A percentile compares a stretch with the other conserved stretches of the same genome.
These are phyloP conservation scores for Gobius niger DNA, from an alignment of 2,113 vertebrate species.

Conservation along the genomic window DNA sequence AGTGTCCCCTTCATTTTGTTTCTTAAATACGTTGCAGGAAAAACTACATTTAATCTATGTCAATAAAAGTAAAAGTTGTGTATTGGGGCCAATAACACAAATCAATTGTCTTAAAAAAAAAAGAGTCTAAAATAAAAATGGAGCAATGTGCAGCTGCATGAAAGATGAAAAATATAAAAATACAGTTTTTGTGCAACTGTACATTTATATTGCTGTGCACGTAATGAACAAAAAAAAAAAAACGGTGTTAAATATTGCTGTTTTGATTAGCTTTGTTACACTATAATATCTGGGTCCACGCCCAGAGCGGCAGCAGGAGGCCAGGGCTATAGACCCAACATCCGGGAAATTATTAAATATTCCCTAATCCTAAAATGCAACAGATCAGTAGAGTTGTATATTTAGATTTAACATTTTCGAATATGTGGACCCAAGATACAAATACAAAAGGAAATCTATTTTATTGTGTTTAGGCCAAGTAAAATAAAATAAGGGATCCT, in stretches of 20 bases:
- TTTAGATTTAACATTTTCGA: no score
- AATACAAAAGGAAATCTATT: no score
- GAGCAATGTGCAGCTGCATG: no score
- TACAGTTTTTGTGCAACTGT: no score
- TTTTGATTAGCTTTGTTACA: conserved; percentile 39
- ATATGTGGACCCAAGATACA: no score
- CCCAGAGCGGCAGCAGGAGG: conserved; percentile 26
- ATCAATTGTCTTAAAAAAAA: no score
- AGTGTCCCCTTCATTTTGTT: neutral
- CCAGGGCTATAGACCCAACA: neutral
- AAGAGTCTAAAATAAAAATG: no score
- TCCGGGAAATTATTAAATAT: neutral
- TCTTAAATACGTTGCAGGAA: neutral
- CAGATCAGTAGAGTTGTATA: neutral
- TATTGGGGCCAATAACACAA: no score
- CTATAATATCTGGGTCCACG: conserved; percentile 44
- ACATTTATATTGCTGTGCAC: neutral
- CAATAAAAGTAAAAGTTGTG: neutral
- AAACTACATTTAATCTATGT: neutral
- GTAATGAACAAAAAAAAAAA: no score
- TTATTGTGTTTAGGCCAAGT: no score
- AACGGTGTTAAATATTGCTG: neutral
- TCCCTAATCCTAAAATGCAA: neutral
- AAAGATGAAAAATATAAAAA: no score
- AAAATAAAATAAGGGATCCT: no score